A percentile compares a stretch with the other conserved stretches of the same genome.
phyloP scores from a whole-genome alignment of 1,140 invertebrate species.

The Sitophilus oryzae region DNA sequence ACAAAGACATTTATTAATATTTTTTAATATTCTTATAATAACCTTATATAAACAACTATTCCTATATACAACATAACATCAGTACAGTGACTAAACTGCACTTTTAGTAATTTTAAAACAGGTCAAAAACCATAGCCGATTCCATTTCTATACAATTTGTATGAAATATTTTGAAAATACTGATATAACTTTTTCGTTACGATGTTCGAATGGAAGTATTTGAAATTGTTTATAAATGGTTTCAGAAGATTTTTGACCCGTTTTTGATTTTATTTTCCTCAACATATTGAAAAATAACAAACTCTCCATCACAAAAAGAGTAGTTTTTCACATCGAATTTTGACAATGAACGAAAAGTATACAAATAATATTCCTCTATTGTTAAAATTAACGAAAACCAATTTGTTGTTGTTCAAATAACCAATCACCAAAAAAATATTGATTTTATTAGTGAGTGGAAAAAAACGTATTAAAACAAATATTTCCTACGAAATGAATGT shows the following conservation, averaged over 20 bases:
- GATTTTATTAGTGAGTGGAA: too few relatives aligned
- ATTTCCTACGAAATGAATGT: too few relatives aligned
- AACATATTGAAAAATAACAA: constrained; percentile 30
- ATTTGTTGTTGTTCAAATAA: too few relatives aligned
- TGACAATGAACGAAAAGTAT: neutral
- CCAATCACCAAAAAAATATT: neutral
- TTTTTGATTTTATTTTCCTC: constrained; percentile 14
- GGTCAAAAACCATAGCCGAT: neutral
- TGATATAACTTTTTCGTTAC: too few relatives aligned
- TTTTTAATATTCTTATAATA: constrained; percentile 42
- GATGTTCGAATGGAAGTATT: too few relatives aligned
- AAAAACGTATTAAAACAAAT: too few relatives aligned
- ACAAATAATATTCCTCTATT: neutral
- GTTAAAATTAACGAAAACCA: too few relatives aligned
- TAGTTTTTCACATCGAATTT: constrained; percentile 22
- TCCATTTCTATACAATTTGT: constrained; percentile 4
- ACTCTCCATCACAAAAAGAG: constrained; percentile 36
- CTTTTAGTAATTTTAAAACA: neutral
- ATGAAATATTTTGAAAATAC: too few relatives aligned
- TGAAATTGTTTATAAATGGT: too few relatives aligned
- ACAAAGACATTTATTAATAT: constrained; percentile 44
- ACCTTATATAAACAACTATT: constrained; percentile 43
- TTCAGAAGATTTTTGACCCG: neutral
- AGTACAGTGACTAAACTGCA: constrained; percentile 31
- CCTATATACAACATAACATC: constrained; percentile 41